Evolutionary conservation across 2,113 vertebrate species (phyloP).

Genomic region (Lepus europaeus): DNA sequence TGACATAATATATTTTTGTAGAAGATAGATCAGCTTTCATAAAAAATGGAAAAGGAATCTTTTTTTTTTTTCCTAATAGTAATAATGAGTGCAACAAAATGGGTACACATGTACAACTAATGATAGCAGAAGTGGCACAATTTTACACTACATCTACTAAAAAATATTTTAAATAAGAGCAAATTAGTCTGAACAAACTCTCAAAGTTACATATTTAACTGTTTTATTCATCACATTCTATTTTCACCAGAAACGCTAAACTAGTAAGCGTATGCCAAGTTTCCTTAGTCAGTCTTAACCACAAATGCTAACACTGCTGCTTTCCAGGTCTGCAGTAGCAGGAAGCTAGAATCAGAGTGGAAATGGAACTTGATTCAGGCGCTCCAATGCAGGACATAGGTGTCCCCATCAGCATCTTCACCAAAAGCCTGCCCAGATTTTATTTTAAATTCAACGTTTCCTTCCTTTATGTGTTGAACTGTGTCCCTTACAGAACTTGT

Average conservation of each 20-base stretch:
- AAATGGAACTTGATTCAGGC: too few relatives aligned
- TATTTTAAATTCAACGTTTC: neutral
- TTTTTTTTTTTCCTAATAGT: neutral
- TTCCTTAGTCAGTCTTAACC: neutral
- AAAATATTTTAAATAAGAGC: neutral
- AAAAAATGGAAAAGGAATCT: neutral
- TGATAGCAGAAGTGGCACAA: neutral
- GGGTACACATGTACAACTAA: neutral
- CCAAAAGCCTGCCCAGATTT: neutral
- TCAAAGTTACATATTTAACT: neutral
- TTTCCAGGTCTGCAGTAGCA: too few relatives aligned
- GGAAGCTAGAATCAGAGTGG: too few relatives aligned
- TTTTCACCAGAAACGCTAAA: constrained; percentile 4
- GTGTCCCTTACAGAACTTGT: neutral
- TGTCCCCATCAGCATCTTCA: too few relatives aligned
- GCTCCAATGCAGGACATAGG: too few relatives aligned
- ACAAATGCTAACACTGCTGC: neutral
- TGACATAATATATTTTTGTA: constrained; percentile 27
- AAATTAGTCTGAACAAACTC: neutral
- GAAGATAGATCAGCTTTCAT: constrained; percentile 7
- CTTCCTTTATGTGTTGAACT: neutral
- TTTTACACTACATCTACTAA: neutral
- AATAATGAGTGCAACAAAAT: neutral
- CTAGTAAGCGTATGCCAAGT: neutral
- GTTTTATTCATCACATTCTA: constrained; percentile 18